Evolutionary conservation across 2,113 vertebrate genomes (phyloP).

Genomic region (Chaenogobius annularis): DNA sequence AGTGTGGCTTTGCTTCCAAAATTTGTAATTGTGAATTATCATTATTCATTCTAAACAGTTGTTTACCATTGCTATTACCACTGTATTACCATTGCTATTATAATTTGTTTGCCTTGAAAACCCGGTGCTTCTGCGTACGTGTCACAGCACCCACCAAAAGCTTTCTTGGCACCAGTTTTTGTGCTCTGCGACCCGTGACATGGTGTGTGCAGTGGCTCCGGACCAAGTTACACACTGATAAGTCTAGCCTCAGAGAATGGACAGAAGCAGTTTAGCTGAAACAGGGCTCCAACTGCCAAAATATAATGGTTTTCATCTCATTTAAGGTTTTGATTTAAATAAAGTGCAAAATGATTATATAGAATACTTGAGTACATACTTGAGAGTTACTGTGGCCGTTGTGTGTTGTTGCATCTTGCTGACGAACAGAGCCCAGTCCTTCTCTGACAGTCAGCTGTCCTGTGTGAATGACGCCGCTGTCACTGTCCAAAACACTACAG

Average conservation of each 20-base stretch:
- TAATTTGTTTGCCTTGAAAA: not conserved
- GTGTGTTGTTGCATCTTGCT: slow-evolving; percentile 13
- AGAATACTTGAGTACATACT: not conserved
- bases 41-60: not conserved
- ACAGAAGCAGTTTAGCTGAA: not conserved
- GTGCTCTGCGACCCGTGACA: slow-evolving; percentile 42
- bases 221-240: slow-evolving; percentile 53
- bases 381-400: not conserved
- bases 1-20: slow-evolving; percentile 8
- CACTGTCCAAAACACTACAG: slow-evolving; percentile 45
- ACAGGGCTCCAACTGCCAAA: too few relatives aligned
- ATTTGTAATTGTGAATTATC: not conserved
- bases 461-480: slow-evolving; percentile 66
- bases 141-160: slow-evolving; percentile 41
- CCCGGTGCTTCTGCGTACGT: slow-evolving; percentile 19
- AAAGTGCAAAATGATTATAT: too few relatives aligned
- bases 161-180: slow-evolving; percentile 47
- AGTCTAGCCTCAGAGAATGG: slow-evolving; percentile 34
- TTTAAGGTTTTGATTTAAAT: too few relatives aligned
- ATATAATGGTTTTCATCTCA: too few relatives aligned
- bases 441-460: slow-evolving; percentile 62
- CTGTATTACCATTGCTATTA: not conserved
- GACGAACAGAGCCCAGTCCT: slow-evolving; percentile 10
- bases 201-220: slow-evolving; percentile 50
- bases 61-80: not conserved